These are phyloP conservation scores for Pyrrhia umbra DNA, from an alignment of 2,888 invertebrate species.

Conservation along the genomic window DNA sequence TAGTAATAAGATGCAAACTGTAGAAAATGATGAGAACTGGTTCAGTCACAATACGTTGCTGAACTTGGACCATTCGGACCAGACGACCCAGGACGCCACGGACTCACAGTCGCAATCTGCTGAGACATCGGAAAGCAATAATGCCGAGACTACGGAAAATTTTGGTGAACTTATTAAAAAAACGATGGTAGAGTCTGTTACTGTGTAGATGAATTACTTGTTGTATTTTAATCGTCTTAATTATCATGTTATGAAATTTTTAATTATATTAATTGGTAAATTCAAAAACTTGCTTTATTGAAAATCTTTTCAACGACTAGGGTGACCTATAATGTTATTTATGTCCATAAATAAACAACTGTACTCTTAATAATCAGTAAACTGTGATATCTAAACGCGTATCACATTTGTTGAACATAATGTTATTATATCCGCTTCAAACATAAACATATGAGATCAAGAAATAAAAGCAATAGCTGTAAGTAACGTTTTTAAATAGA, in stretches of 20 bases:
- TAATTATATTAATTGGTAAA: slow-evolving; percentile 84
- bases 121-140: slow-evolving; percentile 69
- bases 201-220: slow-evolving; percentile 91
- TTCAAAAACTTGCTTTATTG: slow-evolving; percentile 62
- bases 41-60: slow-evolving; percentile 85
- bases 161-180: slow-evolving; percentile 98
- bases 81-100: slow-evolving; percentile 78
- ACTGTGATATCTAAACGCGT: slow-evolving; percentile 39
- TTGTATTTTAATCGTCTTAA: slow-evolving; percentile 84
- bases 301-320: slow-evolving; percentile 24
- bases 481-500: not conserved
- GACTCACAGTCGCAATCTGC: slow-evolving; percentile 70
- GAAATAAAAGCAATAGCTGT: slow-evolving; percentile 15
- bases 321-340: slow-evolving; percentile 42
- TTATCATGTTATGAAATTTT: slow-evolving; percentile 85
- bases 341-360: slow-evolving; percentile 43
- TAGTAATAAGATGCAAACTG: slow-evolving; percentile 92
- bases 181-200: slow-evolving; percentile 97
- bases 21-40: slow-evolving; percentile 89
- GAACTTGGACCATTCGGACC: slow-evolving; percentile 81
- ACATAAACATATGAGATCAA: slow-evolving; percentile 20
- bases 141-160: slow-evolving; percentile 91
- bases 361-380: slow-evolving; percentile 35
- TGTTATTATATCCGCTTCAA: slow-evolving; percentile 32
- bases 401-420: slow-evolving; percentile 38